Percentiles rank a stretch among this genome's conserved stretches.
phyloP scores from a whole-genome alignment of 2,797 vertebrate species.

The Gallirallus australis region DNA sequence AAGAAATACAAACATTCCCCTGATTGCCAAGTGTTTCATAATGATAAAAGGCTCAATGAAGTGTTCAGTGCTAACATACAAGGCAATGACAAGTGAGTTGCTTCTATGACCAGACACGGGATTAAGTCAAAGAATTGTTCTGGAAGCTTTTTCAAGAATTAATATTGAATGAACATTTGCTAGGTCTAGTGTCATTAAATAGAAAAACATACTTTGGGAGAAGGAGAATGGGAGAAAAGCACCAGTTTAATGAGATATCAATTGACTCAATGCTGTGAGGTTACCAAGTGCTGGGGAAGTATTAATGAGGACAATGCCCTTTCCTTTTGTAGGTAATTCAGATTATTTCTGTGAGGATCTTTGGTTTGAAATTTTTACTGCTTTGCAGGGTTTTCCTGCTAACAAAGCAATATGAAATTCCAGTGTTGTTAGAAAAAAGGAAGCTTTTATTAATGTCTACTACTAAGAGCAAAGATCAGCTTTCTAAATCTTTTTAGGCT shows the following conservation, averaged over 20 bases:
- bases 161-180: slow-evolving; percentile 29
- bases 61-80: neutral
- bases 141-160: slow-evolving; percentile 31
- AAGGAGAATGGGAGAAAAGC: neutral
- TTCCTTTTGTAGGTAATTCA: slow-evolving; percentile 42
- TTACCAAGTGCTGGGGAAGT: slow-evolving; percentile 3
- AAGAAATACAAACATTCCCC: neutral
- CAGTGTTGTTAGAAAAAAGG: neutral
- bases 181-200: slow-evolving; percentile 29
- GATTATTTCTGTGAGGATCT: slow-evolving; percentile 30
- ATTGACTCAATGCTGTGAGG: slow-evolving; percentile 27
- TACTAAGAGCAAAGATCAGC: slow-evolving; percentile 7
- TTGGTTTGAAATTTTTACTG: slow-evolving; percentile 21
- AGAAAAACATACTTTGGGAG: neutral
- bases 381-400: neutral
- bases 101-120: neutral
- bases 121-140: slow-evolving; percentile 55
- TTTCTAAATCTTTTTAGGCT: neutral
- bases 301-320: slow-evolving; percentile 36
- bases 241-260: slow-evolving; percentile 48
- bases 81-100: neutral
- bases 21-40: slow-evolving; percentile 27
- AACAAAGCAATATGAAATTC: neutral
- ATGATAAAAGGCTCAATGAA: neutral
- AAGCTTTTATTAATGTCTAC: neutral